Evolutionary conservation across 2,797 vertebrate species (phyloP), one percentile per base, ranked within the genome.

Genomic region (Taeniopygia guttata): DNA sequence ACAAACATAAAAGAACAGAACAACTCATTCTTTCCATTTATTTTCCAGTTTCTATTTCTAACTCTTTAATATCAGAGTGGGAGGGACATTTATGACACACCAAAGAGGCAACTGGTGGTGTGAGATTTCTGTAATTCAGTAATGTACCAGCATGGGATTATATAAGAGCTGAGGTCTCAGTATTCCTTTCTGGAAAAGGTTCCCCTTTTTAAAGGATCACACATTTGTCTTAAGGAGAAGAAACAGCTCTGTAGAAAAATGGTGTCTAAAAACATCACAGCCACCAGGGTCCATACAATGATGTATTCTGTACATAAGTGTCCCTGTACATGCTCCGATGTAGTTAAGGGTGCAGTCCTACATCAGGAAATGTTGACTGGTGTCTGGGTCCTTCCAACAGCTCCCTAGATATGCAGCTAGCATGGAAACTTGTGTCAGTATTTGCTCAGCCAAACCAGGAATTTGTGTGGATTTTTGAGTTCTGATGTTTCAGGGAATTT

Each of bases 11-110:
- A 90, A 85, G 87, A 91, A 82, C 77, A 91, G 94, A 94, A 94
- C 85, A 81, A 83, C 43, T 89, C 43, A 79, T 90, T 84, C 72
- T 68, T 95, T 91, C 56, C 79, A 92, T 95, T 94, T 97, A 92
- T 96, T 93, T 96, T 94, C 34, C 73, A 90, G 18, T 87, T 95
- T 89, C 95, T 97, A 84, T 96, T 96, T 95, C 94, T 84, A 89
- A 70, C 87, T 88, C 63, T 69, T 93, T 86, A 95, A 85, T 94
- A 79, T 67, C 59, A 3, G 84, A 94, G 95, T 96, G 68, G 95
- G 96, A 96, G 93, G 95, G 88, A 96, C 78, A 72, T 76, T 91
- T 79, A 82, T 85, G 89, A 86, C 83, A 89, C 93, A 74, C 75
- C n/a, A 23, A 84, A 91, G 67, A 91, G 83, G 87, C 88, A 95